phyloP scores from a whole-genome alignment of 2,888 invertebrate genomes.

The Pristionchus maxplancki region DNA sequence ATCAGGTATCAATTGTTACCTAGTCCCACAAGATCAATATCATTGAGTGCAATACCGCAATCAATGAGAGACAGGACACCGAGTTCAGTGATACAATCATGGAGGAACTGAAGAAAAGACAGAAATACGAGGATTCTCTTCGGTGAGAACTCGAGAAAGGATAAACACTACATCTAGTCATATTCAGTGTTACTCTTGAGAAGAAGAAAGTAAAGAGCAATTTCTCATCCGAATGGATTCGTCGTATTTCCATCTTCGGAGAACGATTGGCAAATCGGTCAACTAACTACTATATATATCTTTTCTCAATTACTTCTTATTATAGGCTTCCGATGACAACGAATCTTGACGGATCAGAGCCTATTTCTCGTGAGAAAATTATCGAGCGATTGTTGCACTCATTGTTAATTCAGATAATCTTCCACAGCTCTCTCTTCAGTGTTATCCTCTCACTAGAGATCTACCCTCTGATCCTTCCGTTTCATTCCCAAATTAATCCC shows the following conservation, averaged over 20 bases:
- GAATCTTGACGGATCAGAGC: constrained; percentile 24
- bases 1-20: not conserved
- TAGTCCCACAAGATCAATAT: not conserved
- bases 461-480: constrained; percentile 65
- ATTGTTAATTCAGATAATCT: constrained; percentile 46
- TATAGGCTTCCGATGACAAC: not conserved
- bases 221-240: not conserved
- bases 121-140: constrained; percentile 26
- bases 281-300: not conserved
- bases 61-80: constrained; percentile 25
- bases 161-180: not conserved
- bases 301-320: too few relatives aligned
- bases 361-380: constrained; percentile 7
- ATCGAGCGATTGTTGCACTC: too few relatives aligned
- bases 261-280: constrained; percentile 6
- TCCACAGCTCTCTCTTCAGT: not conserved
- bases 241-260: constrained; percentile 13
- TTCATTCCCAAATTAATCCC: not conserved
- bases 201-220: not conserved
- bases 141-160: not conserved
- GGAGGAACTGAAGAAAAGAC: not conserved
- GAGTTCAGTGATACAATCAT: constrained; percentile 5
- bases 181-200: not conserved
- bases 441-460: constrained; percentile 60
- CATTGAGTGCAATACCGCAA: constrained; percentile 15